These are phyloP conservation scores for Rhynchotus rufescens DNA, from an alignment of 2,797 vertebrate genomes.

Conservation along the genomic window DNA sequence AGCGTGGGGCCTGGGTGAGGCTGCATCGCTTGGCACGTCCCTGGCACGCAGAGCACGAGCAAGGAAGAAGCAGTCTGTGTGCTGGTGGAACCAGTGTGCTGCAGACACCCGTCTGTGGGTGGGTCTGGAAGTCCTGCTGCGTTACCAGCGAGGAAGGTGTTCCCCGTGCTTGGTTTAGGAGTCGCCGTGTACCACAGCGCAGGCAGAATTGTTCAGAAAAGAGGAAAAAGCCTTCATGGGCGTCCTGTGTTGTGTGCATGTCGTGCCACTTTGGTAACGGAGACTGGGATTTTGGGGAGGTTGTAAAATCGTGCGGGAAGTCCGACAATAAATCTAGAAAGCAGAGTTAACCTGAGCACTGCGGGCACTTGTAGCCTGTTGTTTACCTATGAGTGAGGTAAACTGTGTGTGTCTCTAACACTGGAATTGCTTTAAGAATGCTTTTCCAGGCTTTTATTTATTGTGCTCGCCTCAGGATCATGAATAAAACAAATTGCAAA, in stretches of 20 bases:
- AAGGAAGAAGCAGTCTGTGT: neutral
- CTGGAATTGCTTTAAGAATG: constrained; percentile 3
- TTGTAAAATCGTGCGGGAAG: neutral
- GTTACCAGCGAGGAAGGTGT: neutral
- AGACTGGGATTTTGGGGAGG: neutral
- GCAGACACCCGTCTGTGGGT: neutral
- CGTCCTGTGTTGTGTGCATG: accelerated
- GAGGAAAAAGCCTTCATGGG: neutral
- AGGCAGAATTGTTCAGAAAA: neutral
- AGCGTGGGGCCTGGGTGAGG: neutral
- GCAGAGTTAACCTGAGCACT: neutral
- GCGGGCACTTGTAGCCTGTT: neutral
- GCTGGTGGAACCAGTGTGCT: neutral
- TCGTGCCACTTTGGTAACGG: accelerated
- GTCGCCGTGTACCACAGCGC: neutral
- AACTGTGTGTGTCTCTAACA: neutral
- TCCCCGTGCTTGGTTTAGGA: neutral
- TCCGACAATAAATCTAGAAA: neutral
- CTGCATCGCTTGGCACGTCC: neutral
- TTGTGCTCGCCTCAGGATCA: constrained; percentile 57
- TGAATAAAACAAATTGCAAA: constrained; percentile 68
- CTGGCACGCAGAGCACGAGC: neutral
- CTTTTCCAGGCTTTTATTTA: constrained; percentile 49
- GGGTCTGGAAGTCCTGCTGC: neutral
- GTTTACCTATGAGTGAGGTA: neutral